Evolutionary conservation across 2,888 invertebrate species (phyloP).

Genomic region (Synergus gifuensis): DNA sequence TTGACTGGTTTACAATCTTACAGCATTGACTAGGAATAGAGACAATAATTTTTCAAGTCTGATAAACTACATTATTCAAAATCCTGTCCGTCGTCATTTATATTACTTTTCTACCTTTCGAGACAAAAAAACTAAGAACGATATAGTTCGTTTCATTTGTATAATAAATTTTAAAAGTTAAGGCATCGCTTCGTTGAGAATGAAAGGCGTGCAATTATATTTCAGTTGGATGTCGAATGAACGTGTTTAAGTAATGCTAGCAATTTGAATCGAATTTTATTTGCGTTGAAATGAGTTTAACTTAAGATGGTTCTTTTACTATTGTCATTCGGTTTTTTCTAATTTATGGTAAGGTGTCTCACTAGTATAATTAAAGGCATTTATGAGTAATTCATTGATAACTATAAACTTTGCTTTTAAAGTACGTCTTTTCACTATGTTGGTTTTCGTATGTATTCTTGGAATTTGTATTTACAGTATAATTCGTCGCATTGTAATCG

Average conservation of each 20-base stretch:
- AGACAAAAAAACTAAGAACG: conserved; percentile 8
- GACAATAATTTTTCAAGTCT: background rate
- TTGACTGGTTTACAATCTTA: background rate
- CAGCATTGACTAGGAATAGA: background rate
- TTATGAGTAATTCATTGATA: conserved; percentile 15
- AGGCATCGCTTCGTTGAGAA: conserved; percentile 8
- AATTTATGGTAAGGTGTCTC: conserved; percentile 1
- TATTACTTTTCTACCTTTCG: conserved; percentile 25
- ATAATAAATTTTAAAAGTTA: conserved; percentile 29
- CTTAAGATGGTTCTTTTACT: conserved; percentile 3
- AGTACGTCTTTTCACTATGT: background rate
- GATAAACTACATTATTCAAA: background rate
- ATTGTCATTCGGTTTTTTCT: background rate
- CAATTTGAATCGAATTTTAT: background rate
- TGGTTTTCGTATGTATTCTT: conserved; percentile 49
- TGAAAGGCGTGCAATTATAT: conserved; percentile 32
- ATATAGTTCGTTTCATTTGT: conserved; percentile 30
- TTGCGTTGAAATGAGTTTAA: background rate
- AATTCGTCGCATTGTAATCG: conserved; percentile 59
- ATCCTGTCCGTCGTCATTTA: conserved; percentile 13
- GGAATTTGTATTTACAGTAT: conserved; percentile 57
- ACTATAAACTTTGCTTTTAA: background rate
- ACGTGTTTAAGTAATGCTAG: background rate
- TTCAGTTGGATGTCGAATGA: conserved; percentile 20
- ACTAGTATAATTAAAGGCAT: conserved; percentile 3